Evolutionary conservation across 2,797 vertebrate species (phyloP), one percentile per base, ranked within the genome.

Genomic region (Echeneis naucrates): DNA sequence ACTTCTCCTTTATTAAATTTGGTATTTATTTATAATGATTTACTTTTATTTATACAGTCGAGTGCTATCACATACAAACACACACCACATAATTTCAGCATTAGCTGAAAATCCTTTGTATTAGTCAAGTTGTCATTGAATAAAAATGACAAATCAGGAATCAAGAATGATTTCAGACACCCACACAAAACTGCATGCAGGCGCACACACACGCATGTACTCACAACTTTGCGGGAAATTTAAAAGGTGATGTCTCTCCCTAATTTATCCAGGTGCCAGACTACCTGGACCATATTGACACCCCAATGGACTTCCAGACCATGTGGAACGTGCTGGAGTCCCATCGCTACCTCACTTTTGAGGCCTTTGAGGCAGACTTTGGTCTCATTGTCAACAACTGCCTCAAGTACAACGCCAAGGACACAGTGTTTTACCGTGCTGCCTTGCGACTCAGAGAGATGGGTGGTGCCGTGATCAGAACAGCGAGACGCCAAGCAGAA

Each of bases 361-460:
- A 99, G 44, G 95, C 96, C 58, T 99, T 99, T 60, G 98, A 99
- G 91, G 94, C 94, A 3, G 97, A 99, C 93, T 99, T 99, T 78
- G 96, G 97, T 84, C 95, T 99, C 79, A 99, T 99, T 12, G 96
- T 99, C 82, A 98, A 96, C 95, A 99, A 99, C 92, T 99, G 98
- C 89, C 95, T 99, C 87, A 99, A 99, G 87, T 99, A 99, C 92
- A 99, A 99, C 2, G 96, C 98, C 92, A 99, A 99, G 95, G 98
- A 99, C 92, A 99, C 98, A 0, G 97, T 99, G 71, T 99, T 99
- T 87, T 99, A 99, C 87, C 95, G 97, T 2, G 97, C 98, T 1
- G 98, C 98, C 2, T 91, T 98, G 77, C 95, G 97, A 38, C 95
- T 99, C 78, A 92, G 98, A 51, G 98, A 99, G 86, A 95, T 97